A percentile compares a stretch with the other conserved stretches of the same genome.
phyloP scores from a whole-genome alignment of 2,113 vertebrate genomes.

The Archocentrus centrarchus region DNA sequence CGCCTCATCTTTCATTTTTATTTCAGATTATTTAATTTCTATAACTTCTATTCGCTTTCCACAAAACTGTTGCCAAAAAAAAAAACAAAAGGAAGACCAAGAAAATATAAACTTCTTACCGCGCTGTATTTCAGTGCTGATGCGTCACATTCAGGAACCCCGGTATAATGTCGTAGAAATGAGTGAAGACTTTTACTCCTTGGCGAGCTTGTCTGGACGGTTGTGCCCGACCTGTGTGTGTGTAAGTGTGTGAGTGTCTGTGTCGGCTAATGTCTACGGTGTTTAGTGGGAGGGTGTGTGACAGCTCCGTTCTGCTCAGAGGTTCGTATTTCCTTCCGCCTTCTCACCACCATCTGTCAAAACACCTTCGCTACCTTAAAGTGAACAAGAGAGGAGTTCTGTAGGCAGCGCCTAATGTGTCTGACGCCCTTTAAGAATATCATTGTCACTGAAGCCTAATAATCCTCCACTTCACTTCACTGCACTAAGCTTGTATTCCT shows the following conservation, averaged over 20 bases:
- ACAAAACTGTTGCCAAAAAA: background rate
- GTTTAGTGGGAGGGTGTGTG: constrained; percentile 42
- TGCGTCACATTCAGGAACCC: constrained; percentile 44
- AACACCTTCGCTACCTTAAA: background rate
- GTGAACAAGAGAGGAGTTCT: background rate
- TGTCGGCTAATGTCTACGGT: constrained; percentile 6
- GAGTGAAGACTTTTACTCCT: background rate
- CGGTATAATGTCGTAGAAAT: background rate
- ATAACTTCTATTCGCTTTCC: background rate
- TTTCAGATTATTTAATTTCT: background rate
- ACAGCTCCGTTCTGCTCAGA: background rate
- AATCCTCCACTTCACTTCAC: background rate
- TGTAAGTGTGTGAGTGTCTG: background rate
- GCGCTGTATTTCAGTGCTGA: background rate
- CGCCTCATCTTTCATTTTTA: background rate
- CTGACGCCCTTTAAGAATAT: background rate
- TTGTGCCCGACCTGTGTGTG: constrained; percentile 22
- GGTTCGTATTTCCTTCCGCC: constrained; percentile 56
- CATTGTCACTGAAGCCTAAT: background rate
- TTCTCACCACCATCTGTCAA: constrained; percentile 15
- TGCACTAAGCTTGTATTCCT: background rate
- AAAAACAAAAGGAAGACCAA: background rate
- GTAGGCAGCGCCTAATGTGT: background rate
- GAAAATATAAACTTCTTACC: constrained; percentile 26
- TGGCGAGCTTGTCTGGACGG: background rate